Conservation (phyloP, 2,797 vertebrate species). For the Hemitrygon akajei region DNA sequence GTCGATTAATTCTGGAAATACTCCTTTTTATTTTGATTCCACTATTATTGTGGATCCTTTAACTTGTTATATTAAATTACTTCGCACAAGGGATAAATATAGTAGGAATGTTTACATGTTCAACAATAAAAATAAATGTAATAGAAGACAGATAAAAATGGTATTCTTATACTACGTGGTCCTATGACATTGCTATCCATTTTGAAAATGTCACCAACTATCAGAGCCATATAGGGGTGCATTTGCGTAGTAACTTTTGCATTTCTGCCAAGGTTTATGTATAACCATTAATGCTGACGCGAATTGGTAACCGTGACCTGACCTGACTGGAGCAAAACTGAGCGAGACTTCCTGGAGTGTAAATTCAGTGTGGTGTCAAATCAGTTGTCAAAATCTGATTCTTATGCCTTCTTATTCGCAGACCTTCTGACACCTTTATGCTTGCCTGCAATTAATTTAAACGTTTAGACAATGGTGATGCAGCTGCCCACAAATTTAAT, state of each 20-base stretch:
- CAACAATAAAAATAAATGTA: background rate
- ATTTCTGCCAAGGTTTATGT: background rate
- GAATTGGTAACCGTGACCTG: background rate
- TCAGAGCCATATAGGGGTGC: background rate
- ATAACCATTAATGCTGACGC: background rate
- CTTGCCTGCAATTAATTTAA: conserved; percentile 1
- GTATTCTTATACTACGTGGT: too few relatives aligned
- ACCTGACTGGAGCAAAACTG: background rate
- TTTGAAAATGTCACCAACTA: background rate
- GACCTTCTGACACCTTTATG: background rate
- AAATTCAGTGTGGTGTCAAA: background rate
- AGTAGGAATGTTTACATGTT: background rate
- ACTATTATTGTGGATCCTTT: background rate
- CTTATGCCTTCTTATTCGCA: background rate
- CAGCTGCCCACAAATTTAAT: background rate
- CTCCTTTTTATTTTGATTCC: background rate
- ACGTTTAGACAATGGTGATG: background rate
- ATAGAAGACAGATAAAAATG: background rate
- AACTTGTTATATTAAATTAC: background rate
- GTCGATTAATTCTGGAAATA: background rate
- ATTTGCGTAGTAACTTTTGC: background rate
- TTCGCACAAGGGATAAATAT: background rate
- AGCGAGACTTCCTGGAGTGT: background rate
- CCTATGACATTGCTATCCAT: background rate
- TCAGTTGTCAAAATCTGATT: background rate